Evolutionary conservation across 2,113 vertebrate species (phyloP), one percentile per base, ranked within the genome.

Genomic region (Mola mola): DNA sequence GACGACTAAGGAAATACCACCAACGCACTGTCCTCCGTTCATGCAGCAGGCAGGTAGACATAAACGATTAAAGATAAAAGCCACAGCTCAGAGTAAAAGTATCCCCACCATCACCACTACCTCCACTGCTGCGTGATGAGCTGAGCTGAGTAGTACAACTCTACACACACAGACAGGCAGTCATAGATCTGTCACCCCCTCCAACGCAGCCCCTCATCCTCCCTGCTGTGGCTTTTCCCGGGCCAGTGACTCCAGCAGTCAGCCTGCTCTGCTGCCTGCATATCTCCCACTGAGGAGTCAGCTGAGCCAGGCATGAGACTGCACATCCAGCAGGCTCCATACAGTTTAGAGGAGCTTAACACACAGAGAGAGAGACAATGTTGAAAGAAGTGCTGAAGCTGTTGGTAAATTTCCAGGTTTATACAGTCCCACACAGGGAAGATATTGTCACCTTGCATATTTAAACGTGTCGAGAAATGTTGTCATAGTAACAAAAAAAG

Each of bases 241-340:
- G 81, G 79, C 82, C 81, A 87, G 63, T 82, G 85, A 86, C 71
- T 88, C 68, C 83, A 70, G 75, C 63, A 83, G 83, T 78, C 66
- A 69, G 61, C 29, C 52, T 65, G 79, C 70, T 63, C 59, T 44
- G 43, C 63, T 73, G 61, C 53, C 72, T 83, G 66, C 57, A 66
- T 31, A 44, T 66, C 75, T 73, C 87, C 83, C 62, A 68, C 84
- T 67, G 72, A 50, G 82, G 56, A 87, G 51, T 82, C 82, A 82
- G 81, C 82, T 83, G 85, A 83, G 75, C 79, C 49, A 72, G 43
- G 53, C 79, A 77, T 82, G 79, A 87, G 77, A 71, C 83, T 65
- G 67, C 81, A 87, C 75, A 78, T 75, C 53, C 61, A 86, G 67
- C 59, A 67, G 67, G 71, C 78, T 70, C 46, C 69, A 64, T 48